Evolutionary conservation across 2,888 invertebrate species (phyloP).

Genomic region (Campopleginae sp.): DNA sequence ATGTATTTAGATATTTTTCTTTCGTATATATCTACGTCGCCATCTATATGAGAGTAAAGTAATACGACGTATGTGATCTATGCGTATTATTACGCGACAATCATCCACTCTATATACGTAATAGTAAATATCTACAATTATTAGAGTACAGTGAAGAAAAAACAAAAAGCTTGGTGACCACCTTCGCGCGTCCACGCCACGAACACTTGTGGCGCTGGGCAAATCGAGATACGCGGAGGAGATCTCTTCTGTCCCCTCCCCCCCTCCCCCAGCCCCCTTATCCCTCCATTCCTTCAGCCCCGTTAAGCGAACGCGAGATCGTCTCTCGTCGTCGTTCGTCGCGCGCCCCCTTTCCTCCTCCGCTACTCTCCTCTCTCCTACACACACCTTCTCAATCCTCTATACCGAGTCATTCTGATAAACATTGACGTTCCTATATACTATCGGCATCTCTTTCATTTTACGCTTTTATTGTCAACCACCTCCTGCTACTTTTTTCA

Average conservation of each 20-base stretch:
- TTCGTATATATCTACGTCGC: constrained; percentile 13
- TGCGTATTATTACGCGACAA: constrained; percentile 17
- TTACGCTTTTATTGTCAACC: background rate
- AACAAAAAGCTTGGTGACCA: constrained; percentile 65
- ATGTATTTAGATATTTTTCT: background rate
- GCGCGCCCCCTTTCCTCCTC: constrained; percentile 65
- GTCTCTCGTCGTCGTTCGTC: constrained; percentile 48
- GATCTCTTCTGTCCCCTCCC: constrained; percentile 17
- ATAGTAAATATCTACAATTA: background rate
- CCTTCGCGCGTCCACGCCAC: constrained; percentile 79
- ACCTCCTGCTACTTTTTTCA: background rate
- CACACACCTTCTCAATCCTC: constrained; percentile 19
- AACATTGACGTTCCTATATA: constrained; percentile 11
- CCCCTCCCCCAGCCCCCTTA: constrained; percentile 17
- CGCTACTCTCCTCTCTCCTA: constrained; percentile 27
- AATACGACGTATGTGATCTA: background rate
- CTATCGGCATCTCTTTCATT: background rate
- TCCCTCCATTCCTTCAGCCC: constrained; percentile 4
- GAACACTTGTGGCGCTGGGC: constrained; percentile 79
- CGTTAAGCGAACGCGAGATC: constrained; percentile 48
- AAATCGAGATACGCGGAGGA: constrained; percentile 69
- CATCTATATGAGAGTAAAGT: background rate
- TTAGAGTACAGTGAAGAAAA: background rate
- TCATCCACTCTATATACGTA: background rate
- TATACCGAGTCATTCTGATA: background rate